Conservation (phyloP, 2,113 vertebrate genomes). For the Ptilorrhoa leucosticta region DNA sequence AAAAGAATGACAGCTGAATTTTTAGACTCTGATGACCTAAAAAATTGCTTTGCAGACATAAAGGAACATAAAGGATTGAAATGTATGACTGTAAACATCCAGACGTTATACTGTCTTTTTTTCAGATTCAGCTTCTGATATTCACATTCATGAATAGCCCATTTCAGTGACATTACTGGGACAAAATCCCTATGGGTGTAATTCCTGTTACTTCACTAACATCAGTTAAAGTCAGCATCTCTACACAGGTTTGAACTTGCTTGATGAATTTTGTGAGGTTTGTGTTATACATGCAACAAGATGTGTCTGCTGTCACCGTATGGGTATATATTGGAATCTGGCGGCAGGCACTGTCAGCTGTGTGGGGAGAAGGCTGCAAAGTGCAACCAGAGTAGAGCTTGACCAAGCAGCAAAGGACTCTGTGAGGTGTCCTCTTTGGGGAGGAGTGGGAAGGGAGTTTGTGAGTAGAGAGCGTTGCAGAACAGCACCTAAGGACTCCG, state of each 20-base stretch:
- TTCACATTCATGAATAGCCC: background rate
- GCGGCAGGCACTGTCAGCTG: background rate
- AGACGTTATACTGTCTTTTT: background rate
- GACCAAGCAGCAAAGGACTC: background rate
- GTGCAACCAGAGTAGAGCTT: background rate
- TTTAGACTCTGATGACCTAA: slow-evolving; percentile 22
- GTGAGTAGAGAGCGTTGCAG: background rate
- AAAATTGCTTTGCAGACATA: slow-evolving; percentile 8
- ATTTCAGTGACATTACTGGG: background rate
- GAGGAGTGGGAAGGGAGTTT: background rate
- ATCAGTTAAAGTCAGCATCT: background rate
- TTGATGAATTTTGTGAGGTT: background rate
- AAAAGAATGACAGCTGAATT: background rate
- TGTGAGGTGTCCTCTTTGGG: background rate
- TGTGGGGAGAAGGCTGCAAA: background rate
- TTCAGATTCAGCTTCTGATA: background rate
- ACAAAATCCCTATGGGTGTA: background rate
- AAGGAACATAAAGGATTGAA: slow-evolving; percentile 3
- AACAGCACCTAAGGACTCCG: background rate
- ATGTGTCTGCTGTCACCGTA: background rate
- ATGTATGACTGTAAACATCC: background rate
- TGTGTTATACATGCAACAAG: background rate
- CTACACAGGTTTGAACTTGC: background rate
- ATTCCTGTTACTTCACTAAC: background rate
- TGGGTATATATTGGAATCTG: background rate